These are phyloP conservation scores for Coluber constrictor DNA, from an alignment of 2,797 vertebrate genomes.

Conservation along the genomic window DNA sequence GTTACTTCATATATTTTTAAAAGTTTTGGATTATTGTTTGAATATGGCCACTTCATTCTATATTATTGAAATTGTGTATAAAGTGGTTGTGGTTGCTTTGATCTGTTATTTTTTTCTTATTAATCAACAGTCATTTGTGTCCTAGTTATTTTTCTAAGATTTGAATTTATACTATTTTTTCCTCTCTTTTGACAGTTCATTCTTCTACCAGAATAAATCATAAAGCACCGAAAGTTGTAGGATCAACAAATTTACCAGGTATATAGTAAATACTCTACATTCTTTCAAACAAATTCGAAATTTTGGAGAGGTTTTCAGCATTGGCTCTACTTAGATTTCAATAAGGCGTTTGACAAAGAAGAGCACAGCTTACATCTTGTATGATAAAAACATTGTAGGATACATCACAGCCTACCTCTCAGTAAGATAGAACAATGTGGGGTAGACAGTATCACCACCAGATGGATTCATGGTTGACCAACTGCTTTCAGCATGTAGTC, in stretches of 20 bases:
- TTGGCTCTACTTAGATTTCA: background rate
- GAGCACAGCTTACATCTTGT: background rate
- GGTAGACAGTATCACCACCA: background rate
- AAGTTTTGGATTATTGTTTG: background rate
- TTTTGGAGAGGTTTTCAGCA: background rate
- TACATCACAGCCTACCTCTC: background rate
- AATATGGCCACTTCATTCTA: background rate
- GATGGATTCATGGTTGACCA: background rate
- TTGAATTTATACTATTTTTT: background rate
- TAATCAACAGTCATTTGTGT: background rate
- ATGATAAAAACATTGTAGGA: background rate
- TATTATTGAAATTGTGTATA: background rate
- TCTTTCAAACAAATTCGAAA: background rate
- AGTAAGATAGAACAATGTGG: background rate
- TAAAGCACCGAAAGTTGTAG: conserved; percentile 54
- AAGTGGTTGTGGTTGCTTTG: background rate
- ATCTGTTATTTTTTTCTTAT: background rate
- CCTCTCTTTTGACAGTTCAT: conserved; percentile 28
- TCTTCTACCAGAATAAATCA: background rate
- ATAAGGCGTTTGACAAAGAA: background rate
- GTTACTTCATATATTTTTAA: background rate
- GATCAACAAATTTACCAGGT: conserved; percentile 57
- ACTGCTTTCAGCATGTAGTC: background rate
- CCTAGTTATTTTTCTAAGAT: conserved; percentile 8
- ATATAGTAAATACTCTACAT: conserved; percentile 25